phyloP scores from a whole-genome alignment of 1,140 invertebrate species.

The Lithobius niger region DNA sequence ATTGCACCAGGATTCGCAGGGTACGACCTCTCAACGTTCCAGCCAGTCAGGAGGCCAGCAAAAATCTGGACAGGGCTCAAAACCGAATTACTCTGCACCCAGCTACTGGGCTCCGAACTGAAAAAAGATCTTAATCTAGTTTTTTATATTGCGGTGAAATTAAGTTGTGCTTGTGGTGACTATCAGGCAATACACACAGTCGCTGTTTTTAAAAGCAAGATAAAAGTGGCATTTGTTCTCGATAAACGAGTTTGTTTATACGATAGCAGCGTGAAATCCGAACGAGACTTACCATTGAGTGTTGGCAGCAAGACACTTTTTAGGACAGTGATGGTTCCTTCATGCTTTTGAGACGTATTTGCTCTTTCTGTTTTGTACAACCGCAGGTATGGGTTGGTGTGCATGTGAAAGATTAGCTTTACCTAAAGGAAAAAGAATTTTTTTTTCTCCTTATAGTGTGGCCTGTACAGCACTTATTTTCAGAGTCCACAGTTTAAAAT shows the following conservation, averaged over 20 bases:
- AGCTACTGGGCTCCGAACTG: constrained; percentile 25
- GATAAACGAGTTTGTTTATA: not conserved
- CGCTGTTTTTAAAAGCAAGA: not conserved
- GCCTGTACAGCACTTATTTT: too few relatives aligned
- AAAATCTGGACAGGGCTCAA: constrained; percentile 42
- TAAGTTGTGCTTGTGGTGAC: too few relatives aligned
- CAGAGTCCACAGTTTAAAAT: too few relatives aligned
- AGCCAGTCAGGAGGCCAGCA: constrained; percentile 47
- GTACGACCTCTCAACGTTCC: constrained; percentile 48
- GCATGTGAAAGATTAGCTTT: too few relatives aligned
- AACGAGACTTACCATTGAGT: not conserved
- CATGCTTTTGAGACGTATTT: too few relatives aligned
- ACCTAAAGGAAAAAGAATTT: too few relatives aligned
- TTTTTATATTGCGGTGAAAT: not conserved
- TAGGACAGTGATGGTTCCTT: too few relatives aligned
- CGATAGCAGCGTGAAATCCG: too few relatives aligned
- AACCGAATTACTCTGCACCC: constrained; percentile 41
- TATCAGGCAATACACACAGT: not conserved
- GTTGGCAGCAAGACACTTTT: too few relatives aligned
- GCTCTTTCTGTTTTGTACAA: too few relatives aligned
- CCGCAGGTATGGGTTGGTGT: too few relatives aligned
- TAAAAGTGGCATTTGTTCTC: not conserved
- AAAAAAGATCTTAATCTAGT: not conserved
- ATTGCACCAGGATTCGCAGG: constrained; percentile 53
- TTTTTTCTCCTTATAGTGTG: too few relatives aligned